These are phyloP conservation scores for Andrena dorsata DNA, from an alignment of 2,888 invertebrate species.

Conservation along the genomic window DNA sequence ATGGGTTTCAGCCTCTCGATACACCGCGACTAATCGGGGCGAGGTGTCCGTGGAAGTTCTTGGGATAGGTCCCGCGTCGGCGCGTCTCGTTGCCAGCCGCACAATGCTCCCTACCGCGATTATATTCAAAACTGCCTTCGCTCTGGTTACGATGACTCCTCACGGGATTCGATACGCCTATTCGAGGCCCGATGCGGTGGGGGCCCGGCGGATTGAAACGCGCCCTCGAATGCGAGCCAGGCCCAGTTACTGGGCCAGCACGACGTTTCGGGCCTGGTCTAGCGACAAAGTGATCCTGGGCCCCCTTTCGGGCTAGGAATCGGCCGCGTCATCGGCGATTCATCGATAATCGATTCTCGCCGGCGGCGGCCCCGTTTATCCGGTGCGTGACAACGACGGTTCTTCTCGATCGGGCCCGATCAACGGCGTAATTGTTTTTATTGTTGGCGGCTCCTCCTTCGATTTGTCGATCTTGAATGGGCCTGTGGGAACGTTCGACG, in stretches of 20 bases:
- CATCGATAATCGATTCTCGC: slow-evolving; percentile 68
- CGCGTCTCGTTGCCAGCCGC: slow-evolving; percentile 29
- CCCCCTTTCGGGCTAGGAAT: slow-evolving; percentile 13
- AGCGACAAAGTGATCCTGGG: slow-evolving; percentile 37
- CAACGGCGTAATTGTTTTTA: slow-evolving; percentile 5
- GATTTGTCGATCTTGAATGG: not conserved
- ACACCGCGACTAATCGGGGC: slow-evolving; percentile 75
- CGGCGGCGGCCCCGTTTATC: slow-evolving; percentile 40
- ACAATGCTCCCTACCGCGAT: slow-evolving; percentile 55
- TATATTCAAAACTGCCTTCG: slow-evolving; percentile 60
- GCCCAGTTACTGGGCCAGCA: slow-evolving; percentile 44
- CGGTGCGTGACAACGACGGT: slow-evolving; percentile 33
- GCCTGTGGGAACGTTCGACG: not conserved
- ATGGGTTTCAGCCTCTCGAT: slow-evolving; percentile 71
- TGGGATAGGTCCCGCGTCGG: slow-evolving; percentile 74
- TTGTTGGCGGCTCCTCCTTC: not conserved
- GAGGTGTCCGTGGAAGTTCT: slow-evolving; percentile 64
- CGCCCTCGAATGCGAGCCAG: slow-evolving; percentile 21
- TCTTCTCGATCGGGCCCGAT: not conserved
- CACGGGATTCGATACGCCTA: slow-evolving; percentile 67
- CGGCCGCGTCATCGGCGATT: slow-evolving; percentile 63
- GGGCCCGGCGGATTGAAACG: slow-evolving; percentile 54
- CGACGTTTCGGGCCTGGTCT: slow-evolving; percentile 1
- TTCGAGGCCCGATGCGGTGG: slow-evolving; percentile 23
- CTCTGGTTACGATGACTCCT: slow-evolving; percentile 61